Evolutionary conservation across 2,797 vertebrate species (phyloP).

Genomic region (Prunella strophiata): DNA sequence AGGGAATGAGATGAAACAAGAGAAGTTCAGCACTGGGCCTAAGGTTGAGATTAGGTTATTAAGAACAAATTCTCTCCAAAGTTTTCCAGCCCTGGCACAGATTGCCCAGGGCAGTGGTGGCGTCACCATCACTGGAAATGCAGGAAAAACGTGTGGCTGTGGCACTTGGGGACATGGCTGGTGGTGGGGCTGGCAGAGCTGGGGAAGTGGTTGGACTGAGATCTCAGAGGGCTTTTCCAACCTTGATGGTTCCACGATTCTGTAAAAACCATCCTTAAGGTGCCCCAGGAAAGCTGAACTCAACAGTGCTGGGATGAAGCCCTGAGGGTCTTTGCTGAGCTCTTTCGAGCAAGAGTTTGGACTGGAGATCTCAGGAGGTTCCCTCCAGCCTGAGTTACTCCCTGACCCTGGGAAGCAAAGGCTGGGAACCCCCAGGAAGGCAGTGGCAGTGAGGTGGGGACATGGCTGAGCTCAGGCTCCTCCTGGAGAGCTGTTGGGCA

Average conservation of each 20-base stretch:
- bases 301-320: neutral
- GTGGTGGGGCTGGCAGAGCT: neutral
- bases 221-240: neutral
- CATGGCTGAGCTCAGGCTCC: neutral
- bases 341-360: neutral
- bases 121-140: neutral
- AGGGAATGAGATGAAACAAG: neutral
- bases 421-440: neutral
- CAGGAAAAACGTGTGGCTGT: fast-evolving
- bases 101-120: neutral
- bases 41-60: neutral
- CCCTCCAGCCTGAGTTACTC: neutral
- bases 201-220: neutral
- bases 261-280: neutral
- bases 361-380: neutral
- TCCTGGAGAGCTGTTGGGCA: neutral
- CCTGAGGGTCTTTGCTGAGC: neutral
- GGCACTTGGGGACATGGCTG: neutral
- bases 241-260: no score
- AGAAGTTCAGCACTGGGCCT: neutral
- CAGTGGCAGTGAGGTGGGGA: neutral
- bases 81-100: neutral
- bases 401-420: neutral
- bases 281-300: neutral
- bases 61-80: neutral